A percentile compares a stretch with the other conserved stretches of the same genome.
Conservation (phyloP, 2,888 invertebrate species). For the Elgonia sp. region DNA sequence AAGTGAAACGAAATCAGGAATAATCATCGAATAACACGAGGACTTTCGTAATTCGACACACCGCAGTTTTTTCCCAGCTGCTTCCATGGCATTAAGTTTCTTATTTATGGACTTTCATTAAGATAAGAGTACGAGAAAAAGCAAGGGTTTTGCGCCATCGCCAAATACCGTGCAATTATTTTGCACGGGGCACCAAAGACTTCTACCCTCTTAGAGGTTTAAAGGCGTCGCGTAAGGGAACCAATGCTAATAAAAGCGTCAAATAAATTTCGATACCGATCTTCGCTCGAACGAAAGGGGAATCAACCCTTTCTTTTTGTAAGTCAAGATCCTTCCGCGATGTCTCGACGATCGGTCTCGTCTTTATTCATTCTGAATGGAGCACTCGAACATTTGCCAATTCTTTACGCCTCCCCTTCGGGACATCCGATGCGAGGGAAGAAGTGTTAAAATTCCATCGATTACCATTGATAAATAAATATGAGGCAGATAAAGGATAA, state of each 20-base stretch:
- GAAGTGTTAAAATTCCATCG: constrained; percentile 78
- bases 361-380: constrained; percentile 81
- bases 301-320: constrained; percentile 82
- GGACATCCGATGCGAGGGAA: constrained; percentile 71
- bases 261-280: constrained; percentile 86
- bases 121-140: constrained; percentile 85
- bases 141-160: constrained; percentile 83
- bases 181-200: constrained; percentile 79
- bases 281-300: constrained; percentile 78
- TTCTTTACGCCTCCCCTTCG: constrained; percentile 75
- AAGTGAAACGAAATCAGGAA: constrained; percentile 55
- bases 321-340: constrained; percentile 80
- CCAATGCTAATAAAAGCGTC: constrained; percentile 85
- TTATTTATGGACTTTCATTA: constrained; percentile 87
- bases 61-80: constrained; percentile 82
- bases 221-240: constrained; percentile 79
- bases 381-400: constrained; percentile 80
- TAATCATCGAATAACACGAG: constrained; percentile 56
- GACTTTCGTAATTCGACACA: constrained; percentile 78
- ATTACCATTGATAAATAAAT: constrained; percentile 79
- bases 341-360: constrained; percentile 76
- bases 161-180: constrained; percentile 86
- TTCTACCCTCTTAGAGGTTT: constrained; percentile 77
- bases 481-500: constrained; percentile 79
- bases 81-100: constrained; percentile 86